phyloP scores from a whole-genome alignment of 2,797 vertebrate genomes.

The Neoniphon sammara region DNA sequence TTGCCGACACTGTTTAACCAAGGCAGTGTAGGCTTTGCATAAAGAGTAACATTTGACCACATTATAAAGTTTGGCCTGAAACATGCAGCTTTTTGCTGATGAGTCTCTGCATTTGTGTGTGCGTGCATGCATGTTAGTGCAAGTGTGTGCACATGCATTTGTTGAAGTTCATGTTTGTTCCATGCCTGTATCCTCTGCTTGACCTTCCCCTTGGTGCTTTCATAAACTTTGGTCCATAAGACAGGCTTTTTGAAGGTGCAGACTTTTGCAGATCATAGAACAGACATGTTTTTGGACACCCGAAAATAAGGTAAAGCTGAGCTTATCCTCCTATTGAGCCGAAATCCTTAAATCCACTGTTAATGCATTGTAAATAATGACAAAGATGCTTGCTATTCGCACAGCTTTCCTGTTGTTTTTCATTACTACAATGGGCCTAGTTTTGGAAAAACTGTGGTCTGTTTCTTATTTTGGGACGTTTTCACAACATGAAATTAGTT shows the following conservation, averaged over 20 bases:
- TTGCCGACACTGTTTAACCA: not conserved
- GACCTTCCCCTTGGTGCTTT: not conserved
- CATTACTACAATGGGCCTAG: conserved; percentile 21
- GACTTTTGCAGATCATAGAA: not conserved
- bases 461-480: not conserved
- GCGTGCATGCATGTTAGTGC: too few relatives aligned
- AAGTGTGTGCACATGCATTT: not conserved
- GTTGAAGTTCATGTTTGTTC: not conserved
- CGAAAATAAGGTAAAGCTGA: conserved; percentile 16
- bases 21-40: not conserved
- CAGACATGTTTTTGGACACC: conserved; percentile 7
- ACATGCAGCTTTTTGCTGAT: not conserved
- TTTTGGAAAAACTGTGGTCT: conserved; percentile 30
- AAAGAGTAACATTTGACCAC: not conserved
- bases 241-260: not conserved
- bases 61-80: not conserved
- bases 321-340: conserved; percentile 7
- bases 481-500: conserved; percentile 32
- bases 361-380: conserved; percentile 33
- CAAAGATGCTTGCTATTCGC: conserved; percentile 23
- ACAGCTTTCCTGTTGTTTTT: conserved; percentile 23
- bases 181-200: not conserved
- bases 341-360: conserved; percentile 17
- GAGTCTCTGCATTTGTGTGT: not conserved
- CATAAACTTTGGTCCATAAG: not conserved